Evolutionary conservation across 2,113 vertebrate genomes (phyloP).

Genomic region (Chloroceryle aenea): DNA sequence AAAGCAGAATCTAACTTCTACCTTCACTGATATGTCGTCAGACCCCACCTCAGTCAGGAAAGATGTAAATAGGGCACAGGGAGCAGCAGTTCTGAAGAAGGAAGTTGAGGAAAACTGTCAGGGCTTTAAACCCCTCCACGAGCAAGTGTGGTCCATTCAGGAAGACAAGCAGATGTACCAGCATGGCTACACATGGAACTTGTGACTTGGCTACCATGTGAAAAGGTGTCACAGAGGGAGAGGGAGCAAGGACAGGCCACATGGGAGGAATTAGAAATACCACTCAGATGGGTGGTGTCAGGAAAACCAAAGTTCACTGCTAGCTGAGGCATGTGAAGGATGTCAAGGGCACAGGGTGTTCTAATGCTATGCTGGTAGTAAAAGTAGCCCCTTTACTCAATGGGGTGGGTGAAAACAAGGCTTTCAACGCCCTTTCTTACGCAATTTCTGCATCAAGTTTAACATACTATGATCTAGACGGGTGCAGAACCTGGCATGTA

Average conservation of each 20-base stretch:
- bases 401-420: not conserved
- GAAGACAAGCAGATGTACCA: not conserved
- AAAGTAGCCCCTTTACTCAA: not conserved
- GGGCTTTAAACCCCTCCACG: not conserved
- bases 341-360: not conserved
- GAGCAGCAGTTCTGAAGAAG: not conserved
- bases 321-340: not conserved
- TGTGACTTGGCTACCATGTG: rapidly evolving
- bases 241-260: not conserved
- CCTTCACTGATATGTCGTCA: not conserved
- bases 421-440: not conserved
- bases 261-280: not conserved
- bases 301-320: not conserved
- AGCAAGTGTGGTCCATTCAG: not conserved
- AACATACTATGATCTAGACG: not conserved
- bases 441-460: not conserved
- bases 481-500: rapidly evolving
- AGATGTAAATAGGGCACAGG: not conserved
- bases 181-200: not conserved
- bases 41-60: not conserved
- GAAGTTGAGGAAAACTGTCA: not conserved
- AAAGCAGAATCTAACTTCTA: not conserved
- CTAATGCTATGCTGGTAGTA: not conserved
- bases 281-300: rapidly evolving
- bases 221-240: not conserved